A percentile compares a stretch with the other conserved stretches of the same genome.
Evolutionary conservation across 2,113 vertebrate genomes (phyloP).

Genomic region (Ailurus styani): DNA sequence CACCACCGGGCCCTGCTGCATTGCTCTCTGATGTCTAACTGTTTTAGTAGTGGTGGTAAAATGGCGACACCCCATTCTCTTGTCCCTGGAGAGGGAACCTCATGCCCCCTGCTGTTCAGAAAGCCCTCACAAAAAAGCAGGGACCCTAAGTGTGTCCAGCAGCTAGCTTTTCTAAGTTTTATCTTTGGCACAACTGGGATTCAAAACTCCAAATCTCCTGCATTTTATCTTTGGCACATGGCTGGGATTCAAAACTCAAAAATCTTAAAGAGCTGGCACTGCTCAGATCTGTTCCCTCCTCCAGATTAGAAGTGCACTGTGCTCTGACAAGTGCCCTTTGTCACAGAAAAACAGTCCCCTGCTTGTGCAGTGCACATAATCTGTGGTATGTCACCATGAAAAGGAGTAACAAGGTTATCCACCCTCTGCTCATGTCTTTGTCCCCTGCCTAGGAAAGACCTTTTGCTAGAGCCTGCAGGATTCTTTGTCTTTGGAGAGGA

Average conservation of each 20-base stretch:
- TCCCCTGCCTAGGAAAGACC: neutral
- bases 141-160: no score
- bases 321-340: neutral
- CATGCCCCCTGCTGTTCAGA: no score
- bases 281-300: neutral
- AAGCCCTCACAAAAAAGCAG: no score
- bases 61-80: no score
- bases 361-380: neutral
- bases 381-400: neutral
- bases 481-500: neutral
- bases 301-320: neutral
- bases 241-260: neutral
- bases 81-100: no score
- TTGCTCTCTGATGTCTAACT: no score
- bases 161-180: no score
- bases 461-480: neutral
- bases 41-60: no score
- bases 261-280: neutral
- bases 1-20: no score
- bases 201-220: no score
- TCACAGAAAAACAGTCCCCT: neutral
- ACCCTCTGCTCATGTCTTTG: neutral
- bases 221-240: no score
- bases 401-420: neutral
- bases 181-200: no score